These are phyloP conservation scores for Burhinus bistriatus DNA, from an alignment of 2,113 vertebrate genomes.

Conservation along the genomic window DNA sequence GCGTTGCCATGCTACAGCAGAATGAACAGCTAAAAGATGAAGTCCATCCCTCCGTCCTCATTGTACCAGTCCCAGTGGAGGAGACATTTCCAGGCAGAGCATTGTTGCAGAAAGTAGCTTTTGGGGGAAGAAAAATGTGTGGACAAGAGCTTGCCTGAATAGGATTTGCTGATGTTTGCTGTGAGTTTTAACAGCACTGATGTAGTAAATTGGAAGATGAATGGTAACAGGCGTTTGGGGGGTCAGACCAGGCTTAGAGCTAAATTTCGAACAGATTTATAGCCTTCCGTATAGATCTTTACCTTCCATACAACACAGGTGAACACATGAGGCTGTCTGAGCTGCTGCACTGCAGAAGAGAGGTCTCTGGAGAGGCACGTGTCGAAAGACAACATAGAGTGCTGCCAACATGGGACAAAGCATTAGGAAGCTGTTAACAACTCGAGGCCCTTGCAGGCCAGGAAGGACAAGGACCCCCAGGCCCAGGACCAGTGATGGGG, in stretches of 20 bases:
- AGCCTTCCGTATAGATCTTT: neutral
- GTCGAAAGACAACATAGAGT: neutral
- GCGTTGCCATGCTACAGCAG: neutral
- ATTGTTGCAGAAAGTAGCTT: neutral
- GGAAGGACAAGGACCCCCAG: neutral
- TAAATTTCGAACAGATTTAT: neutral
- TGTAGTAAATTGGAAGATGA: neutral
- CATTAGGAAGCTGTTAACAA: neutral
- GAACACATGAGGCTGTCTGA: neutral
- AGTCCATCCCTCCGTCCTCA: neutral
- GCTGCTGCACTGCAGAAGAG: neutral
- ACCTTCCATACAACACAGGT: neutral
- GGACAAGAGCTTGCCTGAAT: neutral
- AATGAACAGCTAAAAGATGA: neutral
- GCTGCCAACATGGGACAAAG: neutral
- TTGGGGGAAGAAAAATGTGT: fast-evolving
- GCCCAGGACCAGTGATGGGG: neutral
- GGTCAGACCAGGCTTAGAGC: neutral
- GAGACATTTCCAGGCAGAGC: neutral
- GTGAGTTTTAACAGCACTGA: neutral
- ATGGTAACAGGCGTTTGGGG: fast-evolving
- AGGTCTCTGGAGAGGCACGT: fast-evolving
- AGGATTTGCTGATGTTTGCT: neutral
- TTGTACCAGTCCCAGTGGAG: neutral
- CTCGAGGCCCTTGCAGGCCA: neutral